phyloP scores from a whole-genome alignment of 2,797 vertebrate species.

The Megaceryle alcyon region DNA sequence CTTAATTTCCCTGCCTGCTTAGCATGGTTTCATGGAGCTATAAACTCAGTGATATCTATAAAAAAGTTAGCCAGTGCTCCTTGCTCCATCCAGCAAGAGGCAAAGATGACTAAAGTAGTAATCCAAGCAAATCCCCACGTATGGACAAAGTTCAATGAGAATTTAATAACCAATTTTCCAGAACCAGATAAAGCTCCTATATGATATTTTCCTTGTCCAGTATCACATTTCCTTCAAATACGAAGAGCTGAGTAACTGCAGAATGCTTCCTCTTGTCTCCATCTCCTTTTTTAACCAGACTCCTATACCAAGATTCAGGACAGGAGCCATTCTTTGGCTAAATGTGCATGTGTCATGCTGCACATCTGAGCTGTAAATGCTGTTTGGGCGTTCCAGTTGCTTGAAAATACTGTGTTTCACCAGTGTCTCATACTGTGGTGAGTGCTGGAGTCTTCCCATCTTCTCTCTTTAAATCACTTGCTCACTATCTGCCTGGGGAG shows the following conservation, averaged over 20 bases:
- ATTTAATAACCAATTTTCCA: not conserved
- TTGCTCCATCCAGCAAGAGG: not conserved
- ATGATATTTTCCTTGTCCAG: not conserved
- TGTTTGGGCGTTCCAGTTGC: not conserved
- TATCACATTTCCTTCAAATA: not conserved
- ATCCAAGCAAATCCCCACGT: not conserved
- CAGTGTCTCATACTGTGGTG: not conserved
- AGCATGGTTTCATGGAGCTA: not conserved
- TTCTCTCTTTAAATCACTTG: not conserved
- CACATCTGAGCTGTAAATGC: not conserved
- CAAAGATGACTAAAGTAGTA: not conserved
- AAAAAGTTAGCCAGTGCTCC: not conserved
- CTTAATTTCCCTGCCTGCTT: not conserved
- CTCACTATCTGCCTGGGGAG: not conserved
- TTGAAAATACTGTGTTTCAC: not conserved
- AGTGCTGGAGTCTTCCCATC: not conserved
- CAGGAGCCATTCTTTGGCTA: not conserved
- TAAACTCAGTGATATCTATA: not conserved
- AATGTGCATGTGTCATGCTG: not conserved
- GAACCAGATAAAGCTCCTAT: not conserved
- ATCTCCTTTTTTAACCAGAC: not conserved
- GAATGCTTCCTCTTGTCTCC: not conserved
- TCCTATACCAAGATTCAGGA: not conserved
- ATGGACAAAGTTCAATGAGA: not conserved
- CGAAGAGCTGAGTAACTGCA: not conserved